Evolutionary conservation across 2,113 vertebrate genomes (phyloP).

Genomic region (Poeciliopsis prolifica): DNA sequence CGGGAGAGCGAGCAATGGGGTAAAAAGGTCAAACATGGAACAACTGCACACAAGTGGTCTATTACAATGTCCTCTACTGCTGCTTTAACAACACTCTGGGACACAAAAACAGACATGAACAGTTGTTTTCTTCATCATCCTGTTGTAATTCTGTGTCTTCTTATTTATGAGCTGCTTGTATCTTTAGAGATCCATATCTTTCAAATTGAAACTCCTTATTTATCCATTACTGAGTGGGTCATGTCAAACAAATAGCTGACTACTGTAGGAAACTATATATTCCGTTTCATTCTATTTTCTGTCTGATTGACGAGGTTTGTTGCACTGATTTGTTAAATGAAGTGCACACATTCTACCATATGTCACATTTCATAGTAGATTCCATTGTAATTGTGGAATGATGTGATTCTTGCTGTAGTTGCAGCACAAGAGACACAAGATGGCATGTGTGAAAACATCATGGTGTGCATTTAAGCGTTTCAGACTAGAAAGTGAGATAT

Average conservation of each 20-base stretch:
- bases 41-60: constrained; percentile 44
- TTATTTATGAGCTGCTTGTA: neutral
- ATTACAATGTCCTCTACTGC: constrained; percentile 42
- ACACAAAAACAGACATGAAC: constrained; percentile 28
- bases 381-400: neutral
- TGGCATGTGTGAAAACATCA: neutral
- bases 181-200: constrained; percentile 1
- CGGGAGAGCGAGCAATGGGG: constrained; percentile 23
- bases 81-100: constrained; percentile 21
- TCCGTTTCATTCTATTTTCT: neutral
- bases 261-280: too few species aligned
- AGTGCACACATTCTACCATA: neutral
- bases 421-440: too few species aligned
- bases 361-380: neutral
- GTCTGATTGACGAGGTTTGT: neutral
- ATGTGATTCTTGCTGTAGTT: too few species aligned
- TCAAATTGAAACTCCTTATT: neutral
- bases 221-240: neutral
- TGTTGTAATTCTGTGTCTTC: constrained; percentile 11
- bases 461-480: neutral
- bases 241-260: neutral
- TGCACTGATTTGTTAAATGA: neutral
- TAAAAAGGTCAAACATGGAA: constrained; percentile 66
- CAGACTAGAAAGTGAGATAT: neutral
- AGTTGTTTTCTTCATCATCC: constrained; percentile 18